Percentiles rank a stretch among this genome's conserved stretches.
phyloP scores from a whole-genome alignment of 2,888 invertebrate species.

The Apotomis betuletana region DNA sequence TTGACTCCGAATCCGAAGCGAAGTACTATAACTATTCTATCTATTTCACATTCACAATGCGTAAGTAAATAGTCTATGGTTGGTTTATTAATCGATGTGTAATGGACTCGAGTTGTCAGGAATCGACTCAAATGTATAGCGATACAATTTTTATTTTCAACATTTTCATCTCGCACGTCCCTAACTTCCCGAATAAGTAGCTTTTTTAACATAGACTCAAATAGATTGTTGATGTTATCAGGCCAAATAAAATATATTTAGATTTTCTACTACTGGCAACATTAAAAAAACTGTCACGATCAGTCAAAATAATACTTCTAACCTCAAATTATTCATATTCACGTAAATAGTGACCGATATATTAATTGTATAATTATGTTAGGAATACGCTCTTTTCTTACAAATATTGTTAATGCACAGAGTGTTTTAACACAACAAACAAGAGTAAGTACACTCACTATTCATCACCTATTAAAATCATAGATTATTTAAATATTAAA shows the following conservation, averaged over 20 bases:
- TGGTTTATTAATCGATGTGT: background rate
- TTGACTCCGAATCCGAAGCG: background rate
- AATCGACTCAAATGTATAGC: conserved; percentile 4
- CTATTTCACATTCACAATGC: conserved; percentile 17
- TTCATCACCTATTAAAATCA: background rate
- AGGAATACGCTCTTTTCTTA: conserved; percentile 56
- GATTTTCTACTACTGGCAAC: background rate
- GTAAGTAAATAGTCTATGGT: conserved; percentile 6
- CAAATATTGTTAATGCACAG: conserved; percentile 50
- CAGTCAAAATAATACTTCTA: background rate
- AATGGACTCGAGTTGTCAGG: conserved; percentile 9
- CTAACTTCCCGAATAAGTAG: conserved; percentile 3
- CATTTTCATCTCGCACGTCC: background rate
- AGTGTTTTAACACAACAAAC: conserved; percentile 65
- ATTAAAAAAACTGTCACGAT: conserved; percentile 9
- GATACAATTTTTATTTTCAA: background rate
- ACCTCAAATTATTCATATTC: background rate
- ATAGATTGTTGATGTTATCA: background rate
- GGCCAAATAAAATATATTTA: background rate
- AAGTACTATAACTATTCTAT: conserved; percentile 4
- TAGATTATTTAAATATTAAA: too few relatives aligned
- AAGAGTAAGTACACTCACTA: conserved; percentile 55
- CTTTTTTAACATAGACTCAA: conserved; percentile 8
- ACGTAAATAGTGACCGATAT: background rate
- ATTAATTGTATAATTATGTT: conserved; percentile 54